Evolutionary conservation across 2,888 invertebrate genomes (phyloP), one percentile per base, ranked within the genome.

Genomic region (Leptopilina drosophilae): DNA sequence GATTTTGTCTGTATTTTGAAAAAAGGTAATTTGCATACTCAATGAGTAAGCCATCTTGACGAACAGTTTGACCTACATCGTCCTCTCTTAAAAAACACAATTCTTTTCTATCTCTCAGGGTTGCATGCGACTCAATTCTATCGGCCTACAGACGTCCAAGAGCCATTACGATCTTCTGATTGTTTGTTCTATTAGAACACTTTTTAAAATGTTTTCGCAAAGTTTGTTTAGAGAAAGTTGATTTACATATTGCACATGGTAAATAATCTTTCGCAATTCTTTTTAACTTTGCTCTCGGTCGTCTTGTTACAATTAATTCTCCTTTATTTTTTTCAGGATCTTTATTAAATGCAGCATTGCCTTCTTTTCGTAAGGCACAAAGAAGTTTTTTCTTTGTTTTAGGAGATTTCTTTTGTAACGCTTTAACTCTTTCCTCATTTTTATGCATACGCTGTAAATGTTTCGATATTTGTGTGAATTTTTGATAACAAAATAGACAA

Each of bases 191-290:
- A 15, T 20, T 20, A 15, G n/a, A 15, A 15, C 62, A 62, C 15
- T 62, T 62, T 15, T 20, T n/a, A 62, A 62, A 62, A 62, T 62
- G 62, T 15, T 62, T 62, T 20, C 62, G 62, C 15, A 62, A 9
- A 20, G 15, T n/a, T 62, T 15, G n/a, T 62, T 62, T 62, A 15
- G 62, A 62, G 7, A 62, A 62, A 15, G 62, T 62, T 3, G 15
- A n/a, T 15, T 62, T 15, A 20, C 20, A 62, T n/a, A 15, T 15
- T 14, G 62, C 62, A 62, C 62, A 62, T 15, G 20, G 8, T 8
- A 20, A 20, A 15, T 64, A 64, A 64, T 64, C 9, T 1, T n/a
- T 64, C 5, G 62, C 62, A 4, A 20, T 3, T 9, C 15, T 64
- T 15, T 64, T 64, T 20, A 20, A 64, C 5, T n/a, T 9, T 15